phyloP scores from a whole-genome alignment of 1,140 invertebrate species.

The Adelges cooleyi region DNA sequence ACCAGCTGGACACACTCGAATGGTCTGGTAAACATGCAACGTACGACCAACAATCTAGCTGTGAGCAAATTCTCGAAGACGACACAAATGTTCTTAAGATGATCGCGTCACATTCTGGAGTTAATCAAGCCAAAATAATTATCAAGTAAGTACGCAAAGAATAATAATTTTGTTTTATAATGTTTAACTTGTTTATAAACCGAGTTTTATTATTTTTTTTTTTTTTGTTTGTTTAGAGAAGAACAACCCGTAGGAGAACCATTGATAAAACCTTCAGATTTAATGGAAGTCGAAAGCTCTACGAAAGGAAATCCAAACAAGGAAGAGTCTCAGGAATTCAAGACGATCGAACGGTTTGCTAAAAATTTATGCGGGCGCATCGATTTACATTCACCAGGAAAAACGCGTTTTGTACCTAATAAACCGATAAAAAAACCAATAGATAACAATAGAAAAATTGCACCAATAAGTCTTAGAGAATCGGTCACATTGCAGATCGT shows the following conservation, averaged over 20 bases:
- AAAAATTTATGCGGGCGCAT: constrained; percentile 6
- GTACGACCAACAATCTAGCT: too few species aligned
- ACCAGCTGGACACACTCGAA: constrained; percentile 49
- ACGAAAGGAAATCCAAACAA: too few species aligned
- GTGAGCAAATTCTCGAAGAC: too few species aligned
- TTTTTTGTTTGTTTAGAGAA: constrained; percentile 41
- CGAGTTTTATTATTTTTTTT: too few species aligned
- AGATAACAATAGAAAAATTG: not conserved
- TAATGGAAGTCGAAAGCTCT: constrained; percentile 40
- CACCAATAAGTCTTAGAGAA: not conserved
- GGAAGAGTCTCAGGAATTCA: not conserved
- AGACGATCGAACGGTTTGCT: too few species aligned
- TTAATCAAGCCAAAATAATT: constrained; percentile 33
- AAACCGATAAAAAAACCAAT: not conserved
- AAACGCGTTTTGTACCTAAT: not conserved
- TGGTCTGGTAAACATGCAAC: constrained; percentile 47
- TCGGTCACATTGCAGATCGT: constrained; percentile 2
- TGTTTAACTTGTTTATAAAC: too few species aligned
- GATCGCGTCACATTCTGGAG: constrained; percentile 44
- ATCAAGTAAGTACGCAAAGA: constrained; percentile 30
- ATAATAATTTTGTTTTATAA: too few species aligned
- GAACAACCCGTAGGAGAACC: constrained; percentile 43
- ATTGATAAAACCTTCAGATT: constrained; percentile 47
- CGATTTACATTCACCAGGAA: not conserved
- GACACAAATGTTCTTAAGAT: constrained; percentile 49